Conservation (phyloP, 1,140 invertebrate genomes). For the Heliothis virescens region DNA sequence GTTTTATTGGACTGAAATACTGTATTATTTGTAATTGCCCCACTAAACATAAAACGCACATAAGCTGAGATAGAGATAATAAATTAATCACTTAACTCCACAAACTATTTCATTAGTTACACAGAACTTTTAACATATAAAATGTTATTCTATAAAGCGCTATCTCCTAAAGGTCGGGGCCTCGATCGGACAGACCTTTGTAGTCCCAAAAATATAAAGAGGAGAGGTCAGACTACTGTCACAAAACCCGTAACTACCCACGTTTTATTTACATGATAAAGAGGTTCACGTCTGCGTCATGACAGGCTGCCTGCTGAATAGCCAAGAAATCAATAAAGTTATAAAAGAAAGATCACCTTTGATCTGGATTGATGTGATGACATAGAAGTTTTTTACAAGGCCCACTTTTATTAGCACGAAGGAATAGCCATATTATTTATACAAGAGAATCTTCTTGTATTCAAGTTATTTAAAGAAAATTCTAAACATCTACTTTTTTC, state of each 20-base stretch:
- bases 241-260: background rate
- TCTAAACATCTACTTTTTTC: background rate
- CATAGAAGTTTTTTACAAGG: no score
- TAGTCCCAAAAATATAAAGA: background rate
- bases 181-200: background rate
- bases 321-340: background rate
- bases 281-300: background rate
- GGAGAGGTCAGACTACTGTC: background rate
- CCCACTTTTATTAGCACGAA: no score
- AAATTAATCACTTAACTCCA: background rate
- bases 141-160: background rate
- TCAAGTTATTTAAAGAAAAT: no score
- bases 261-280: conserved; percentile 1
- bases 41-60: no score
- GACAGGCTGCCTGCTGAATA: background rate
- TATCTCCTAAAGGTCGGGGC: background rate
- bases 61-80: no score
- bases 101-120: background rate
- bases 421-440: no score
- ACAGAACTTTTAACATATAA: background rate
- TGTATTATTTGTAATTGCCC: no score
- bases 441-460: no score
- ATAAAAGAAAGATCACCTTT: background rate
- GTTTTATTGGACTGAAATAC: background rate
- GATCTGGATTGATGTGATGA: background rate